These are phyloP conservation scores for Habropoda laboriosa DNA, from an alignment of 1,140 invertebrate species.

Conservation along the genomic window DNA sequence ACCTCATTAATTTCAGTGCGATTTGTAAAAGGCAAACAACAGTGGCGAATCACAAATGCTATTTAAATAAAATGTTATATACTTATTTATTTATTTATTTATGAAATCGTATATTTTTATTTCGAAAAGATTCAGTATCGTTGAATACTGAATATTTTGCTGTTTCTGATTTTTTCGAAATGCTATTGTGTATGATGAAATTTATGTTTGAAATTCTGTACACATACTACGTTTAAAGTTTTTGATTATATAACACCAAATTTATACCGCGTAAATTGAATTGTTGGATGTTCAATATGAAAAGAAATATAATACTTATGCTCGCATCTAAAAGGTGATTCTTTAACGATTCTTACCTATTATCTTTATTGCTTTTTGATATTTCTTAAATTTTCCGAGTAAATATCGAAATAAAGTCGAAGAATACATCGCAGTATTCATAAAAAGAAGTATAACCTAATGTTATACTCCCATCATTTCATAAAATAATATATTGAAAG, in stretches of 20 bases:
- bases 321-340: not conserved
- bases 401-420: too few species aligned
- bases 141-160: not conserved
- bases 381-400: not conserved
- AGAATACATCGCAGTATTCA: too few species aligned
- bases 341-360: not conserved
- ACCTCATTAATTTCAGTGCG: not conserved
- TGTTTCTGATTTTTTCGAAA: not conserved
- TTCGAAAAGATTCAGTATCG: not conserved
- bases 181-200: not conserved
- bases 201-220: not conserved
- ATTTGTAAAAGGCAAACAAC: too few species aligned
- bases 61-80: not conserved
- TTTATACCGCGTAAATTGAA: not conserved
- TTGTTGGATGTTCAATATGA: not conserved
- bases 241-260: not conserved
- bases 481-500: too few species aligned
- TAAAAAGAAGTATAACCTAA: too few species aligned
- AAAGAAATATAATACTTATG: not conserved
- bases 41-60: not conserved
- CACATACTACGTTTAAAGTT: not conserved
- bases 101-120: not conserved
- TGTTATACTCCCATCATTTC: too few species aligned
- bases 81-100: not conserved
- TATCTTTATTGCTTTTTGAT: not conserved